Percentiles rank a stretch among this genome's conserved stretches.
Evolutionary conservation across 2,888 invertebrate genomes (phyloP).

Genomic region (Caenorhabditis sp.): DNA sequence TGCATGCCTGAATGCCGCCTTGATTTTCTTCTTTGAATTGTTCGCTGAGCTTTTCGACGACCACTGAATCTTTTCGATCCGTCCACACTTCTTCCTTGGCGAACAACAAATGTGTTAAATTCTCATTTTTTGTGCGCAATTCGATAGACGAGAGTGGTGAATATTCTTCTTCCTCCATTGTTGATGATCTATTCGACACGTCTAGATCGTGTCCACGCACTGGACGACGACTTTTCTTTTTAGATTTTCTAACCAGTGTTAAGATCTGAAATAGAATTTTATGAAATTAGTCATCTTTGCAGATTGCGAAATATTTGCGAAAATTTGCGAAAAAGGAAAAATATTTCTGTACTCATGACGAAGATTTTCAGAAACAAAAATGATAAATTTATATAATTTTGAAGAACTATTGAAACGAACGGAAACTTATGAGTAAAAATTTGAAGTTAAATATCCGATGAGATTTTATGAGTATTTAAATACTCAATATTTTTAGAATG

Average conservation of each 20-base stretch:
- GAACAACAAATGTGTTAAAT: constrained; percentile 24
- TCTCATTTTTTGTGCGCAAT: constrained; percentile 12
- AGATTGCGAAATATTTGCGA: too few relatives aligned
- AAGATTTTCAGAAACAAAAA: too few relatives aligned
- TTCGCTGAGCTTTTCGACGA: constrained; percentile 22
- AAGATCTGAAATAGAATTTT: not conserved
- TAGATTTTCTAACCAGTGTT: constrained; percentile 25
- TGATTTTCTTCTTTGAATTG: constrained; percentile 26
- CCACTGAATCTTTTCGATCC: constrained; percentile 28
- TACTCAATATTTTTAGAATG: too few relatives aligned
- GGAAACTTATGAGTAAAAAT: too few relatives aligned
- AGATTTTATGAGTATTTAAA: too few relatives aligned
- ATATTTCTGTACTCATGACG: too few relatives aligned
- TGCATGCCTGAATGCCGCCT: constrained; percentile 8
- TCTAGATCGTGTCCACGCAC: not conserved
- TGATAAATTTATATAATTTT: too few relatives aligned
- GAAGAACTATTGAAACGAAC: too few relatives aligned
- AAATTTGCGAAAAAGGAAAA: too few relatives aligned
- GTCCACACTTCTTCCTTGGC: constrained; percentile 26
- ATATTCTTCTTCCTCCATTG: not conserved
- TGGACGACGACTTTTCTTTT: constrained; percentile 7
- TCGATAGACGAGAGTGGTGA: not conserved
- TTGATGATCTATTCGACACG: not conserved
- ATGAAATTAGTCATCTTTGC: too few relatives aligned
- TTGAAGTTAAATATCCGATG: too few relatives aligned